These are phyloP conservation scores for Alethe diademata DNA, from an alignment of 2,113 vertebrate species.

Conservation along the genomic window DNA sequence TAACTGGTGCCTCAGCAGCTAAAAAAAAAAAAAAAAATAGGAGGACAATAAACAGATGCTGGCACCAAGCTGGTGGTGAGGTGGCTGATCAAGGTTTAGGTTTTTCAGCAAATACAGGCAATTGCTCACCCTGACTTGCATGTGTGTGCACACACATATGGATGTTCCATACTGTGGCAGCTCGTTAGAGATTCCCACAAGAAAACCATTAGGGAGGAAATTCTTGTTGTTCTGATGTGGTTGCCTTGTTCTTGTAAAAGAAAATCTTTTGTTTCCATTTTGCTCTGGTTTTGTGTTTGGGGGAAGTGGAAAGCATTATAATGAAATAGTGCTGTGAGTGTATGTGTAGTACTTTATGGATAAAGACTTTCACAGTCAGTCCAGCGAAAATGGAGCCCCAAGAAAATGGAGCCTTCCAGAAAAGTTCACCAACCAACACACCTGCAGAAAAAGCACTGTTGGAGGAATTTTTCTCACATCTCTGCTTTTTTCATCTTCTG, in stretches of 20 bases:
- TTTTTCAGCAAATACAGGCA: neutral
- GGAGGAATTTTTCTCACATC: neutral
- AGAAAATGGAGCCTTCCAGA: neutral
- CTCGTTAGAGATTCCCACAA: neutral
- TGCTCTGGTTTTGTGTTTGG: neutral
- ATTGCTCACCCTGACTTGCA: neutral
- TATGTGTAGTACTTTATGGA: neutral
- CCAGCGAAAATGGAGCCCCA: neutral
- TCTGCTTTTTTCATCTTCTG: neutral
- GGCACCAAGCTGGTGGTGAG: neutral
- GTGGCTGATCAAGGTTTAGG: neutral
- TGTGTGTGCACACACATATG: neutral
- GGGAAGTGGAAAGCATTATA: neutral
- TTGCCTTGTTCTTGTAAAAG: neutral
- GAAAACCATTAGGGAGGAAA: slow-evolving; percentile 19
- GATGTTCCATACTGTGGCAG: neutral
- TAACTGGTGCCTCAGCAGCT: neutral
- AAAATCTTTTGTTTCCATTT: neutral
- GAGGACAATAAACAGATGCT: neutral
- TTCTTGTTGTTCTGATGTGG: slow-evolving; percentile 25
- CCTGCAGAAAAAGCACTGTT: neutral
- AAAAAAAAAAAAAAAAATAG: neutral
- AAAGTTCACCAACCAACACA: neutral
- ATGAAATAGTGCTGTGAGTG: neutral
- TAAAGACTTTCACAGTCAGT: neutral